Conservation (phyloP, 2,888 invertebrate genomes). For the Caenorhabditis zanzibari region DNA sequence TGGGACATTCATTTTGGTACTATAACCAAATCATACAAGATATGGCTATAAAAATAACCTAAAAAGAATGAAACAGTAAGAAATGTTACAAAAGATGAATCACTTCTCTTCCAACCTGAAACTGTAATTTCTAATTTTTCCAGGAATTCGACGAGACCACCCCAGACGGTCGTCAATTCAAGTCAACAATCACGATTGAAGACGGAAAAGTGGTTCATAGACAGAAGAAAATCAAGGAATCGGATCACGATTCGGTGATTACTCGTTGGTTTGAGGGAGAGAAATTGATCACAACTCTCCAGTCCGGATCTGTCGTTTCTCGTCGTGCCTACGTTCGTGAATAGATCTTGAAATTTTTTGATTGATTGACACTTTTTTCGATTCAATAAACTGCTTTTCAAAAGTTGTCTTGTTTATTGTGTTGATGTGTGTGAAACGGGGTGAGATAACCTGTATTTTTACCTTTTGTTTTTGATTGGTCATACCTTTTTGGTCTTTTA, state of each 20-base stretch:
- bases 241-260: slow-evolving; percentile 70
- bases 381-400: slow-evolving; percentile 12
- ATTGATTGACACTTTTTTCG: neutral
- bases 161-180: slow-evolving; percentile 74
- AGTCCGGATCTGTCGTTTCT: slow-evolving; percentile 68
- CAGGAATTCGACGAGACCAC: slow-evolving; percentile 77
- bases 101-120: neutral
- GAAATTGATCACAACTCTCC: slow-evolving; percentile 67
- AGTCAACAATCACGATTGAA: slow-evolving; percentile 64
- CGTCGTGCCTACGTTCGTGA: slow-evolving; percentile 71
- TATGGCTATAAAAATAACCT: no score
- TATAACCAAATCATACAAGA: no score
- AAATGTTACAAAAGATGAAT: no score
- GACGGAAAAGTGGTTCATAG: slow-evolving; percentile 73
- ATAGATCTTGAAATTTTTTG: neutral
- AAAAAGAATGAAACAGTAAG: neutral
- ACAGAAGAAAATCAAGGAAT: slow-evolving; percentile 71
- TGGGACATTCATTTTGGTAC: no score
- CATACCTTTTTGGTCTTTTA: slow-evolving; percentile 6
- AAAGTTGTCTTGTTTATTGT: slow-evolving; percentile 12
- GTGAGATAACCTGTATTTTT: neutral
- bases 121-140: neutral
- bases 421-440: slow-evolving; percentile 1
- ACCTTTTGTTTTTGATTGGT: slow-evolving; percentile 2
- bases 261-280: slow-evolving; percentile 72